Evolutionary conservation across 2,888 invertebrate genomes (phyloP), one percentile per base, ranked within the genome.

Genomic region (Drosophila anceps): DNA sequence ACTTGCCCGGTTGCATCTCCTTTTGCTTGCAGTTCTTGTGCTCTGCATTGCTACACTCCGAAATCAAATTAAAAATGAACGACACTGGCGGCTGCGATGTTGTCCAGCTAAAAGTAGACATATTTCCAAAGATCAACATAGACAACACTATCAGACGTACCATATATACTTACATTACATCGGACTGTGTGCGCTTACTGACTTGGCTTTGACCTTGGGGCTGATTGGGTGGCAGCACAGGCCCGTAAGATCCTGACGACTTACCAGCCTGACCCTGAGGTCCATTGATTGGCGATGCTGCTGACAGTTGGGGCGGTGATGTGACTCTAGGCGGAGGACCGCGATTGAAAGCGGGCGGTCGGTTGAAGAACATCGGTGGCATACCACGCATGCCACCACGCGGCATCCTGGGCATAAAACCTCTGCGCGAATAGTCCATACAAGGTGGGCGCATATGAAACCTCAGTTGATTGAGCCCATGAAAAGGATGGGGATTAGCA

Each of bases 341-440:
- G 4, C 76, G 72, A 46, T 62, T 79, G 9, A 66, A 43, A 0
- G 15, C 35, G 10, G 64, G 69, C 0, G 69, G 60, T 10, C 87
- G 70, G 6, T 39, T 48, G 48, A 84, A 90, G 50, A 90, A 91
- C 7, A 78, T 79, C 7, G 86, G 81, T 15, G 89, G 79, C 78
- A 83, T 84, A 4, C 81, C 80, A 0, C 88, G 79, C 50, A 90
- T 80, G 18, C 79, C 77, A 8, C 83, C 84, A 15, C 89, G 84
- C 39, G 77, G 82, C 64, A 87, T 86, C 1, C 90, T 79, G 1
- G 81, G 78, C 60, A 86, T 81, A 41, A 85, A 91, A 0, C 73
- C 76, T 69, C 84, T 75, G n/a, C 79, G 85, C 0, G 68, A 37
- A 31, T 71, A 84, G 7, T 88, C 83, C 24, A 69, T 88, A 27